phyloP scores from a whole-genome alignment of 2,888 invertebrate species.

The Drosophila lacicola region DNA sequence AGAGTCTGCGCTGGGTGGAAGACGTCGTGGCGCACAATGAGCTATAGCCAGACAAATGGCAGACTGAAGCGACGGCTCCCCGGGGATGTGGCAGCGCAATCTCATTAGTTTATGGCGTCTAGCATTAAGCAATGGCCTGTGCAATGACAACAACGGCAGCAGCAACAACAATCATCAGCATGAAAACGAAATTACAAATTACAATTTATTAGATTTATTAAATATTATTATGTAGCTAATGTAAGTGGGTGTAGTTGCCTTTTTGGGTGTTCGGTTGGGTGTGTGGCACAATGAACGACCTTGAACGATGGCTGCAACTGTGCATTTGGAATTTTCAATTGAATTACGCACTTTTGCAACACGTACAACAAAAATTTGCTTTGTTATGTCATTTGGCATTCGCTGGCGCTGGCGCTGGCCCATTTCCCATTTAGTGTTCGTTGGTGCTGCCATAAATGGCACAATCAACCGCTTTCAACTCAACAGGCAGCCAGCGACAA shows the following conservation, averaged over 20 bases:
- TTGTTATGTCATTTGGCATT: slow-evolving; percentile 53
- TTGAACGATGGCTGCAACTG: slow-evolving; percentile 54
- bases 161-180: slow-evolving; percentile 22
- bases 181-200: slow-evolving; percentile 27
- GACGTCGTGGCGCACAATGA: slow-evolving; percentile 85
- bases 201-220: slow-evolving; percentile 70
- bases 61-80: slow-evolving; percentile 21
- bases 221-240: slow-evolving; percentile 63
- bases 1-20: slow-evolving; percentile 90
- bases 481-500: slow-evolving; percentile 13
- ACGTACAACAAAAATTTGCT: slow-evolving; percentile 47
- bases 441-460: slow-evolving; percentile 66
- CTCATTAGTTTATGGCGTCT: slow-evolving; percentile 71
- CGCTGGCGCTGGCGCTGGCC: slow-evolving; percentile 44
- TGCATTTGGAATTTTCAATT: slow-evolving; percentile 42
- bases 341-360: slow-evolving; percentile 56
- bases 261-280: neutral
- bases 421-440: slow-evolving; percentile 64
- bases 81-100: slow-evolving; percentile 53
- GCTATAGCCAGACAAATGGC: slow-evolving; percentile 36
- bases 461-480: slow-evolving; percentile 63
- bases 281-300: slow-evolving; percentile 52
- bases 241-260: slow-evolving; percentile 25
- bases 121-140: slow-evolving; percentile 71
- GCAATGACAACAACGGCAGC: slow-evolving; percentile 55